Conservation (phyloP, 2,888 invertebrate species). For the Drosophila mayaguana region DNA sequence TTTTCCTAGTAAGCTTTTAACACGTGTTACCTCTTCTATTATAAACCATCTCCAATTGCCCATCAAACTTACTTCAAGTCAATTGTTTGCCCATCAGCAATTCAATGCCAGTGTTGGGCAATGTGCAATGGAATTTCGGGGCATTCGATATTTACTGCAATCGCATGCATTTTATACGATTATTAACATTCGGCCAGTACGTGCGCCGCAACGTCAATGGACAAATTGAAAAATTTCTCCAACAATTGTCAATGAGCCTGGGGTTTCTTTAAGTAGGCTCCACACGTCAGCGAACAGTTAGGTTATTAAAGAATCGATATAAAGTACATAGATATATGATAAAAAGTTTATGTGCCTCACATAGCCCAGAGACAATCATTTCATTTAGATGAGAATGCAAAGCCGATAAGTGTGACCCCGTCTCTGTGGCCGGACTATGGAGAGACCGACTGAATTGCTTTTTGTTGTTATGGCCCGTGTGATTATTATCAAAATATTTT, state of each 20-base stretch:
- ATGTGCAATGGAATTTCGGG: conserved; percentile 42
- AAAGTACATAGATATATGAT: conserved; percentile 23
- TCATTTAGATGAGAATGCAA: conserved; percentile 69
- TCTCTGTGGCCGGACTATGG: conserved; percentile 8
- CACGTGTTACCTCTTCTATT: neutral
- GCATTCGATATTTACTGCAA: conserved; percentile 56
- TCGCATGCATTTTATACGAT: conserved; percentile 52
- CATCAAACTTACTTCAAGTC: neutral
- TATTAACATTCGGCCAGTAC: conserved; percentile 67
- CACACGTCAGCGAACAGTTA: conserved; percentile 55
- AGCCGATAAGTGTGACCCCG: conserved; percentile 57
- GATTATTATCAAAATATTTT: conserved; percentile 77
- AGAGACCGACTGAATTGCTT: conserved; percentile 50
- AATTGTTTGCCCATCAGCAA: conserved; percentile 16
- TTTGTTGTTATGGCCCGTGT: conserved; percentile 55
- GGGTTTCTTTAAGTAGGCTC: conserved; percentile 32
- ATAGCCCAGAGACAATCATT: conserved; percentile 56
- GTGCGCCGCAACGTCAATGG: conserved; percentile 53
- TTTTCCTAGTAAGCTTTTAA: too few relatives aligned
- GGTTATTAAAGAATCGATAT: conserved; percentile 42
- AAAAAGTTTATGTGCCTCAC: conserved; percentile 33
- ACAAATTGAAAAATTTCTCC: conserved; percentile 34
- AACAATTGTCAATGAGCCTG: conserved; percentile 4
- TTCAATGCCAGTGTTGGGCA: conserved; percentile 51
- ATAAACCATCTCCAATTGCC: neutral